phyloP scores from a whole-genome alignment of 2,113 vertebrate genomes.

The Brevimyrus niger region DNA sequence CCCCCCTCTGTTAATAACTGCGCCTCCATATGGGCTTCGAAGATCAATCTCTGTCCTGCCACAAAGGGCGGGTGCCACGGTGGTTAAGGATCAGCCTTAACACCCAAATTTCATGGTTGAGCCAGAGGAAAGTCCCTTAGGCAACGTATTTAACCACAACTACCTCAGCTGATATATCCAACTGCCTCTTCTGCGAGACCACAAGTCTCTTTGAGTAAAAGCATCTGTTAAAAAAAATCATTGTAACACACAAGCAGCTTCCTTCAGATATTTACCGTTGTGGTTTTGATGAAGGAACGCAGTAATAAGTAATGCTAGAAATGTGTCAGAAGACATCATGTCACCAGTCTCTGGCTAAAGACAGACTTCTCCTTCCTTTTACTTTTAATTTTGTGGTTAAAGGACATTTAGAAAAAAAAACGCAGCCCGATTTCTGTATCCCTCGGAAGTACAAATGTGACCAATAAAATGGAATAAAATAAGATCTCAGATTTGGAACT shows the following conservation, averaged over 20 bases:
- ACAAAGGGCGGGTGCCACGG: not conserved
- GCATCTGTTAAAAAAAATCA: not conserved
- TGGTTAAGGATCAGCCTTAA: not conserved
- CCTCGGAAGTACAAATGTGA: not conserved
- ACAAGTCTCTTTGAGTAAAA: not conserved
- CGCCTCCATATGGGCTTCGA: not conserved
- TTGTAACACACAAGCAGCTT: not conserved
- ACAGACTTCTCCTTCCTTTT: not conserved
- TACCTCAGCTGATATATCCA: not conserved
- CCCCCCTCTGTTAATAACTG: not conserved
- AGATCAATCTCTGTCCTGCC: not conserved
- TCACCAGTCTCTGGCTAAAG: not conserved
- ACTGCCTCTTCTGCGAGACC: not conserved
- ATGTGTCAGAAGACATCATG: not conserved
- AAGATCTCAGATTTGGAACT: not conserved
- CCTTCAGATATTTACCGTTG: not conserved
- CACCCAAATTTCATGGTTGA: not conserved
- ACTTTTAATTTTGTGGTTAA: not conserved
- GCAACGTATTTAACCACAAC: not conserved
- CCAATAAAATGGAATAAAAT: not conserved
- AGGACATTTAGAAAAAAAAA: not conserved
- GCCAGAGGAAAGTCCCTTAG: not conserved
- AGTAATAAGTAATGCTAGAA: not conserved
- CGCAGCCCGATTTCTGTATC: not conserved
- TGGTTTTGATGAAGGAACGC: not conserved